Evolutionary conservation across 2,888 invertebrate genomes (phyloP).

Genomic region (Drosophila kanekoi): DNA sequence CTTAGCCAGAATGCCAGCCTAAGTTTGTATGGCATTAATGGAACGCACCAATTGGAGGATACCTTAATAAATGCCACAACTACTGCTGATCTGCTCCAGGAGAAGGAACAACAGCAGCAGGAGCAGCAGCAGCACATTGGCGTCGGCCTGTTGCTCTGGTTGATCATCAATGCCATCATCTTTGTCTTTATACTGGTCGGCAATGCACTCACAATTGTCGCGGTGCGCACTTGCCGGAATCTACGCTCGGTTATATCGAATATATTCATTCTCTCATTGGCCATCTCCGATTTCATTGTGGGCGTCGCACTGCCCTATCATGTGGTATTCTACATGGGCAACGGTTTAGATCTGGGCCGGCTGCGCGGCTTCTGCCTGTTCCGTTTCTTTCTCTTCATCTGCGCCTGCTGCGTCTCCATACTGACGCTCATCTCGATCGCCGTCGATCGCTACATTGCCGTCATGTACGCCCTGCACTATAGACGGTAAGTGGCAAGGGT

Average conservation of each 20-base stretch:
- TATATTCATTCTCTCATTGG: constrained; percentile 92
- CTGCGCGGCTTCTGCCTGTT: constrained; percentile 89
- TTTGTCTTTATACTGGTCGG: constrained; percentile 90
- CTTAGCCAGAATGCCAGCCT: constrained; percentile 7
- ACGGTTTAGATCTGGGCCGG: constrained; percentile 87
- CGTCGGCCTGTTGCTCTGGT: constrained; percentile 86
- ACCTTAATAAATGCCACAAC: constrained; percentile 9
- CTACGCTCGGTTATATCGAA: constrained; percentile 90
- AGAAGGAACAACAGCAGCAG: constrained; percentile 1
- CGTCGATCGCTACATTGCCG: constrained; percentile 92
- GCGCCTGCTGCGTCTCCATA: constrained; percentile 92
- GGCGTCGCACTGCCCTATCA: constrained; percentile 92
- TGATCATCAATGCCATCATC: constrained; percentile 88
- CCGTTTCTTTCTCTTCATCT: constrained; percentile 90
- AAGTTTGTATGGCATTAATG: neutral
- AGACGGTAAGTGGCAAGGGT: constrained; percentile 85
- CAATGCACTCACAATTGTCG: constrained; percentile 91
- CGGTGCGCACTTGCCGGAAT: constrained; percentile 89
- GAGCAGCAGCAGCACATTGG: constrained; percentile 19
- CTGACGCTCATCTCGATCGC: constrained; percentile 92
- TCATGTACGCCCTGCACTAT: constrained; percentile 92
- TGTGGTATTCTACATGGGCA: constrained; percentile 89
- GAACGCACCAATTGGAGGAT: neutral
- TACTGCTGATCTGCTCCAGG: neutral
- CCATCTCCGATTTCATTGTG: constrained; percentile 92